A percentile compares a stretch with the other conserved stretches of the same genome.
Conservation (phyloP, 2,888 invertebrate genomes). For the Stenotaenia linearis region DNA sequence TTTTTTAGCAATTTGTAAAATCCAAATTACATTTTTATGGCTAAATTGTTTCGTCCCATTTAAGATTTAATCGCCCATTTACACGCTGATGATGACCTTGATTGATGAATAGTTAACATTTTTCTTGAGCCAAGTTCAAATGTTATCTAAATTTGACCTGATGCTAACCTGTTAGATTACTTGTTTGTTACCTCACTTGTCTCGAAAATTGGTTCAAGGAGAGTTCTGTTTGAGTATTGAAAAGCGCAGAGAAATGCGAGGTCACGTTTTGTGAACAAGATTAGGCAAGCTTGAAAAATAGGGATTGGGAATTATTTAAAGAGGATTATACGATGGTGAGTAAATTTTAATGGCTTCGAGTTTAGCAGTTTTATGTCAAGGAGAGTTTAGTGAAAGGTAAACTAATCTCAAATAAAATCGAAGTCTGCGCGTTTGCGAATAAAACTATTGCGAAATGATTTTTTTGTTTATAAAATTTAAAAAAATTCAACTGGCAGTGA, state of each 20-base stretch:
- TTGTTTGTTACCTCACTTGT: not conserved
- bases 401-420: no score
- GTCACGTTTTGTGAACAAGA: not conserved
- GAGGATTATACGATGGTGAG: not conserved
- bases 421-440: no score
- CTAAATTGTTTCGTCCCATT: not conserved
- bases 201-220: conserved; percentile 8
- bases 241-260: not conserved
- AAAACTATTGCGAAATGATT: no score
- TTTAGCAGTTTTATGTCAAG: not conserved
- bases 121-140: not conserved
- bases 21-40: no score
- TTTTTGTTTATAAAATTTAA: no score
- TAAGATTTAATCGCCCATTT: not conserved
- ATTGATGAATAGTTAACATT: conserved; percentile 16
- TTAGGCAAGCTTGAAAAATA: not conserved
- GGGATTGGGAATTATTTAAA: not conserved
- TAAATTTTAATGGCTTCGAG: not conserved
- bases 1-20: no score
- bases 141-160: not conserved
- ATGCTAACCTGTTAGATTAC: not conserved
- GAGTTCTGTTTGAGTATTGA: not conserved
- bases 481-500: no score
- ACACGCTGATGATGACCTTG: not conserved
- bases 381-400: no score